phyloP scores from a whole-genome alignment of 2,797 vertebrate species.

The Myripristis murdjan region DNA sequence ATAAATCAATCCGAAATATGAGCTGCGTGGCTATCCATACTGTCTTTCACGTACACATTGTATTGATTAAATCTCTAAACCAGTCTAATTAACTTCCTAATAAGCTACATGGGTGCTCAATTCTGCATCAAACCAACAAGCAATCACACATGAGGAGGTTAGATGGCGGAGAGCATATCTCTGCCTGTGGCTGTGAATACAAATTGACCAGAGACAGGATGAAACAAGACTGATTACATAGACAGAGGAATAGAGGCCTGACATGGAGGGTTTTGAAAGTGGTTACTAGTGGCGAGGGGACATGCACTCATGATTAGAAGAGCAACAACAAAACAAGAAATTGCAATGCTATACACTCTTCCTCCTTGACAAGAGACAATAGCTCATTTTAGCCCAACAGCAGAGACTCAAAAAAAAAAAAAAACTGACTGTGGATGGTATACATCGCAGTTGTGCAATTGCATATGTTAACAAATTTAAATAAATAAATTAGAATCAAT shows the following conservation, averaged over 20 bases:
- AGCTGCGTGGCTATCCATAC: not conserved
- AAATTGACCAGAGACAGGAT: not conserved
- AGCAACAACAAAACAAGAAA: too few species aligned
- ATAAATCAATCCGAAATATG: constrained; percentile 3
- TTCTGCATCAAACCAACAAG: not conserved
- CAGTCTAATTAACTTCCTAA: constrained; percentile 12
- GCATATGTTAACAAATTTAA: too few species aligned
- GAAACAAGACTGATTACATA: not conserved
- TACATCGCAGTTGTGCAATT: too few species aligned
- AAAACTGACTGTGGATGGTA: too few species aligned
- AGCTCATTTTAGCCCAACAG: too few species aligned
- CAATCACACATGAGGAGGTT: constrained; percentile 23
- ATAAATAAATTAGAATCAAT: too few species aligned
- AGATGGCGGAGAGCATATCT: constrained; percentile 6
- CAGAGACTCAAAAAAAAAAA: too few species aligned
- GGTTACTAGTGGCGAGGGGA: not conserved
- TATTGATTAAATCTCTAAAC: not conserved
- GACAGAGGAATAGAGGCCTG: not conserved
- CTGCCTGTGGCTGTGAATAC: not conserved
- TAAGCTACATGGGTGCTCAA: not conserved
- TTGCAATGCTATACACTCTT: too few species aligned
- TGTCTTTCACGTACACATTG: not conserved
- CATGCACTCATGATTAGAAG: too few species aligned
- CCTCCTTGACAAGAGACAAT: too few species aligned
- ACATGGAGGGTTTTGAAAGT: not conserved